Evolutionary conservation across 2,797 vertebrate genomes (phyloP), one percentile per base, ranked within the genome.

Genomic region (Philypnodon macrostomus): DNA sequence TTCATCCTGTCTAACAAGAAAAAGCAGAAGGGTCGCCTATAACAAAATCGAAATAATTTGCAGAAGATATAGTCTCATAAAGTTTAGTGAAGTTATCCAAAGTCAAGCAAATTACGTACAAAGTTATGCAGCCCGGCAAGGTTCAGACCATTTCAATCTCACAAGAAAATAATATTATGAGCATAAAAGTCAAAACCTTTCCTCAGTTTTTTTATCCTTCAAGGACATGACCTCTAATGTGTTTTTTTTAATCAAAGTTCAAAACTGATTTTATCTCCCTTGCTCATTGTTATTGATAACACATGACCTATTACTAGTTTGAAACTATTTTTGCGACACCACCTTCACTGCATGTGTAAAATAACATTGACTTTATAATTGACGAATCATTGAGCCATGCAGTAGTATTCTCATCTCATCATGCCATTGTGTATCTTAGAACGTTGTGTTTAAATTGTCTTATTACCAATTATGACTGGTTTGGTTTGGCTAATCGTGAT

Each of bases 401-500:
- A 18, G 7, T 16, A 10, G 8, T 26, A 15, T 42, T 57, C 14
- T 29, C 17, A 12, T 36, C 26, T 33, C 6, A 4, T 8, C 14
- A 2, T 2, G 1, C 53, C 18, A 53, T n/a, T 39, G 2, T 53
- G 14, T 2, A 11, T 15, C 34, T 31, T 49, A 1, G 27, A 17
- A 45, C 13, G 53, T 8, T 47, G 23, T 32, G 14, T 62, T 66
- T 42, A 16, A 48, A 61, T 24, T 27, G 23, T 51, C 41, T 10
- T 50, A 19, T 34, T 56, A 31, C 40, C 46, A 39, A 5, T 76
- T 65, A 64, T 18, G 39, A 3, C 27, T 37, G 17, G 2, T 44
- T 64, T 62, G 51, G 31, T 63, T 31, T 40, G 33, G 50, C 19
- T 41, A 58, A 56, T 37, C 41, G 40, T 33, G 34, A 15, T 13